A percentile compares a stretch with the other conserved stretches of the same genome.
phyloP scores from a whole-genome alignment of 2,113 vertebrate species.

The Hippoglossus stenolepis region DNA sequence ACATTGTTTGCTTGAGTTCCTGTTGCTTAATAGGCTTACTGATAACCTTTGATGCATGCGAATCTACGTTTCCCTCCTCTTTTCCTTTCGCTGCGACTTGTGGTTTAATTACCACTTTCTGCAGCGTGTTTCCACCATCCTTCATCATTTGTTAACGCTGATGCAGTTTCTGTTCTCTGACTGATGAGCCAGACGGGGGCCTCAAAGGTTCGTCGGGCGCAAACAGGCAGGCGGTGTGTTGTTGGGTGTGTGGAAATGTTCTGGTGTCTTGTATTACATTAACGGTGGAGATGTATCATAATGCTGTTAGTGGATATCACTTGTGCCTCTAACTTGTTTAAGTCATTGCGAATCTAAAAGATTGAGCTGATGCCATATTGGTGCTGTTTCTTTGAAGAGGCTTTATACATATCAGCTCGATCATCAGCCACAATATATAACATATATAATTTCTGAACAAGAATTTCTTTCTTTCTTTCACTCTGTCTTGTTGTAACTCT shows the following conservation, averaged over 20 bases:
- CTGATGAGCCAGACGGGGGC: neutral
- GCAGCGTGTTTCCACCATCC: neutral
- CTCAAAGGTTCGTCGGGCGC: no score
- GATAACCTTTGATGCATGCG: conserved; percentile 19
- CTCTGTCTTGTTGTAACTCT: neutral
- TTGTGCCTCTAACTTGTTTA: neutral
- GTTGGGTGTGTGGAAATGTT: neutral
- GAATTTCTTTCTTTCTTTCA: no score
- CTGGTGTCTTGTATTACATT: neutral
- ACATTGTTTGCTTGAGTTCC: conserved; percentile 34
- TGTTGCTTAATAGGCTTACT: conserved; percentile 38
- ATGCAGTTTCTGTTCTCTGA: neutral
- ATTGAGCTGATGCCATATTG: neutral
- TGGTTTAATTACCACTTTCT: neutral
- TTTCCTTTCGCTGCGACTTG: neutral
- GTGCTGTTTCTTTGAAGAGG: neutral
- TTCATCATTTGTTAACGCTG: neutral
- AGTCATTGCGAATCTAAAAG: neutral
- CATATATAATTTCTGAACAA: neutral
- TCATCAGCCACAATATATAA: neutral
- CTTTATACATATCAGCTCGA: neutral
- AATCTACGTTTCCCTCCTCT: neutral
- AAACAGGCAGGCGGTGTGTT: neutral
- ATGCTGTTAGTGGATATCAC: neutral
- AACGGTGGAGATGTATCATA: no score